A percentile compares a stretch with the other conserved stretches of the same genome.
Evolutionary conservation across 2,113 vertebrate species (phyloP).

Genomic region (Myotis brandtii): DNA sequence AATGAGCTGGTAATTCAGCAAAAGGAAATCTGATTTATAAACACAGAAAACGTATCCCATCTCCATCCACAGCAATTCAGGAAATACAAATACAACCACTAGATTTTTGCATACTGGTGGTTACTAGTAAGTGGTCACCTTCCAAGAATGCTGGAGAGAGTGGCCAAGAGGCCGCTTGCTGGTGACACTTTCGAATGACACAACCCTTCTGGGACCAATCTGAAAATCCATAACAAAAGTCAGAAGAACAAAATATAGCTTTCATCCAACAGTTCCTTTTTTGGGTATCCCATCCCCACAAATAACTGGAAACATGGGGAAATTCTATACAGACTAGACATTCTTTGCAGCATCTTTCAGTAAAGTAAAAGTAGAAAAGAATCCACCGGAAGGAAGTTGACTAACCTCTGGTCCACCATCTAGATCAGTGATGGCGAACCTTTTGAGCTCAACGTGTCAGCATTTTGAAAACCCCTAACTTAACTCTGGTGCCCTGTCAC

Average conservation of each 20-base stretch:
- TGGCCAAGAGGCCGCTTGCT: accelerated
- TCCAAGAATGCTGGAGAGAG: neutral
- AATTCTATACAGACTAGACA: neutral
- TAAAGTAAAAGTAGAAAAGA: neutral
- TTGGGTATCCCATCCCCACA: neutral
- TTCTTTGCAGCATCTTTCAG: neutral
- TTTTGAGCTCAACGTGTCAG: no score
- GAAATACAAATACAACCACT: neutral
- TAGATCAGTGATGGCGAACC: no score
- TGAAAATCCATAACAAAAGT: neutral
- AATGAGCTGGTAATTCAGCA: neutral
- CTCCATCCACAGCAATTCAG: neutral
- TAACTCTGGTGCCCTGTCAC: no score
- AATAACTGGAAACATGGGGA: neutral
- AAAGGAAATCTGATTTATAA: slow-evolving; percentile 20
- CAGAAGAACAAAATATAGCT: neutral
- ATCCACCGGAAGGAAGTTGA: neutral
- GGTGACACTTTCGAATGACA: neutral
- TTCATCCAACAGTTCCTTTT: neutral
- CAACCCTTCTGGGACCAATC: neutral
- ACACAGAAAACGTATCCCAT: neutral
- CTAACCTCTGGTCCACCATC: neutral
- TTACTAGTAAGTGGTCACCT: neutral
- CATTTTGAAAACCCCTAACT: no score
- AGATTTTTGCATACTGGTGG: neutral